Base-by-base conservation (phyloP, 2,113 vertebrate genomes). In the Colaptes auratus region DNA sequence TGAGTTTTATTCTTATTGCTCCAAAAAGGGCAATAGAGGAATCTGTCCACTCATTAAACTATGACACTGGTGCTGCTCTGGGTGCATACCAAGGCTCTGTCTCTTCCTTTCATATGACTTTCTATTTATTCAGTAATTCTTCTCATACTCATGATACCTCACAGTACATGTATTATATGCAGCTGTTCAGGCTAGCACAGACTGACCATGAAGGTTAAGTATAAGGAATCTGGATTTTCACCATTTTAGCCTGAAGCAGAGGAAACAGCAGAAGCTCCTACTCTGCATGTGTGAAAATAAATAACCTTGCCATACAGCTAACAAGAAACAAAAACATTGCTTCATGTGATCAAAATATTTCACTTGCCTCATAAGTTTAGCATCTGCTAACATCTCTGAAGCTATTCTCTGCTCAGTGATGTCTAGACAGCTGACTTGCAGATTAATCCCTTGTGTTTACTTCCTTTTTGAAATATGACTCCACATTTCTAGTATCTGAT, bases 351-450 rank as follows among this genome's bases (percentile, higher is more conserved):
- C 80, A 82, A 92, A 92, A 70, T 93, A 81, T 31, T 71, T 63
- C 52, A 55, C 69, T 83, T 90, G 48, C 69, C 48, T 95, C 69
- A 83, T 46, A 83, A 71, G 52, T 33, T 74, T 36, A 67, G 69
- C 65, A 77, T 86, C 85, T 80, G 33, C 69, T 77, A 39, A 35
- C 48, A 39, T 70, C 72, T 83, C 78, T 0, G 1, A 23, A 56
- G 36, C 64, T 93, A 80, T 92, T 93, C 64, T 92, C 64, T 86
- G 44, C 85, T 77, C 75, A n/a, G 15, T 92, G 96, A 85, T 81
- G 61, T 87, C 58, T 52, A 76, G 72, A 83, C 85, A 92, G 50
- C 56, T 67, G 64, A 71, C 48, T 91, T 82, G 25, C 61, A 56
- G 20, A n/a, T 48, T 88, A 80, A 74, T 64, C 59, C 48, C 39